Conservation (phyloP, 1,140 invertebrate genomes). For the Triops longicaudatus region DNA sequence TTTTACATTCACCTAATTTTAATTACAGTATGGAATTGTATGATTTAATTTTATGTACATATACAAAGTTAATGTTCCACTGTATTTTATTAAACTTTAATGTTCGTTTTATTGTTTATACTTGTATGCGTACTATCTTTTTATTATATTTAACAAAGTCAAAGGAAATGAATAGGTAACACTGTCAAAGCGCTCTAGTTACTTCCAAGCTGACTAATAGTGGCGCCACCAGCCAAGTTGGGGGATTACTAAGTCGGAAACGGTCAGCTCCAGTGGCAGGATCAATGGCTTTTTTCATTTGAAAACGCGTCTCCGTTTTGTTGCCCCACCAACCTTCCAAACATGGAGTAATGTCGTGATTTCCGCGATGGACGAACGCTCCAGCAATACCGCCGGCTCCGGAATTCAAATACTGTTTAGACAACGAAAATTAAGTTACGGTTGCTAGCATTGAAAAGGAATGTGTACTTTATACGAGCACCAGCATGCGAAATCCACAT, state of each 20-base stretch:
- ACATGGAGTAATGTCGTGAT: conserved; percentile 34
- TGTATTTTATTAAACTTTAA: too few relatives aligned
- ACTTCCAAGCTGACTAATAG: conserved; percentile 47
- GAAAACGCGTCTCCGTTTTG: conserved; percentile 34
- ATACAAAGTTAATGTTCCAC: too few relatives aligned
- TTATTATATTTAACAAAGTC: too few relatives aligned
- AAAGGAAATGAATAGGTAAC: too few relatives aligned
- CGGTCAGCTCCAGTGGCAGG: conserved; percentile 41
- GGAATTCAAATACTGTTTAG: conserved; percentile 49
- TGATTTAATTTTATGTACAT: too few relatives aligned
- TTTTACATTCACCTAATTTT: too few relatives aligned
- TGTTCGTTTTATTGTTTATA: too few relatives aligned
- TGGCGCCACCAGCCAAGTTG: conserved; percentile 44
- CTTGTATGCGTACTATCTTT: too few relatives aligned
- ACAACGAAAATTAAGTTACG: conserved; percentile 21
- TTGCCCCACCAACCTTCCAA: conserved; percentile 42
- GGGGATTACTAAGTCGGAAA: conserved; percentile 49
- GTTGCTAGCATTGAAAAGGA: conserved; percentile 18
- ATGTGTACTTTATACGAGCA: conserved; percentile 58
- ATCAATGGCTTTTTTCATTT: conserved; percentile 41
- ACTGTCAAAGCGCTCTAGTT: conserved; percentile 27
- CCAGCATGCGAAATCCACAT: conserved; percentile 57
- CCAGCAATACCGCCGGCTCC: conserved; percentile 50
- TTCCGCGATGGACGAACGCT: conserved; percentile 44
- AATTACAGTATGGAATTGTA: too few relatives aligned